Conservation (phyloP, 2,113 vertebrate genomes). For the Strix uralensis region DNA sequence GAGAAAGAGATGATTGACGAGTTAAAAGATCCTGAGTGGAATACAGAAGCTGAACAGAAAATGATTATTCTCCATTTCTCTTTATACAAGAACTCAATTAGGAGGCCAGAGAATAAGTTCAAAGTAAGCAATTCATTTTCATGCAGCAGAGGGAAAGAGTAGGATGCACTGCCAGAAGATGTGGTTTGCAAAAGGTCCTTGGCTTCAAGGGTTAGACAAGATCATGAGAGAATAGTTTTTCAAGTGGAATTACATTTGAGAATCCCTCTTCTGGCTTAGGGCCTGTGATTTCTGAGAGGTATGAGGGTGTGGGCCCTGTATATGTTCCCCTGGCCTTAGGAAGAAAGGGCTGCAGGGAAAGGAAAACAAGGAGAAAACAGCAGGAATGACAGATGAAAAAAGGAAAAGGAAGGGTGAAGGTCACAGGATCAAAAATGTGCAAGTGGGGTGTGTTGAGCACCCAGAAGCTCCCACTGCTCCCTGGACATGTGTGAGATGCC, state of each 20-base stretch:
- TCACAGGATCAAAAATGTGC: not conserved
- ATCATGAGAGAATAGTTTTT: not conserved
- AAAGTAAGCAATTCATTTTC: not conserved
- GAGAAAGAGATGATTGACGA: not conserved
- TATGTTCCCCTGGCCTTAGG: not conserved
- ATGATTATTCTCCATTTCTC: not conserved
- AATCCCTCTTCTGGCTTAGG: not conserved
- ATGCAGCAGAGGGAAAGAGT: not conserved
- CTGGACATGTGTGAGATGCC: not conserved
- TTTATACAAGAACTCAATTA: not conserved
- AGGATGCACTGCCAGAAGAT: not conserved
- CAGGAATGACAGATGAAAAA: not conserved
- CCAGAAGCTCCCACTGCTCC: not conserved
- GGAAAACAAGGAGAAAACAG: not conserved
- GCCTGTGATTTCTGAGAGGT: not conserved
- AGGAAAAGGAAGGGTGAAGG: not conserved
- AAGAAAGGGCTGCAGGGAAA: not conserved
- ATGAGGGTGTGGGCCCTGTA: rapidly evolving
- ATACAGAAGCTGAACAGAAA: not conserved
- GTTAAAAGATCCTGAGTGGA: not conserved
- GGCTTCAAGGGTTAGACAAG: not conserved
- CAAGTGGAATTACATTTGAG: not conserved
- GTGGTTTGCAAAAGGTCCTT: not conserved
- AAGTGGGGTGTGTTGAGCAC: not conserved
- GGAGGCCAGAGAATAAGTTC: not conserved